A percentile compares a stretch with the other conserved stretches of the same genome.
These are phyloP conservation scores for Hemaris fuciformis DNA, from an alignment of 2,888 invertebrate species.

Conservation along the genomic window DNA sequence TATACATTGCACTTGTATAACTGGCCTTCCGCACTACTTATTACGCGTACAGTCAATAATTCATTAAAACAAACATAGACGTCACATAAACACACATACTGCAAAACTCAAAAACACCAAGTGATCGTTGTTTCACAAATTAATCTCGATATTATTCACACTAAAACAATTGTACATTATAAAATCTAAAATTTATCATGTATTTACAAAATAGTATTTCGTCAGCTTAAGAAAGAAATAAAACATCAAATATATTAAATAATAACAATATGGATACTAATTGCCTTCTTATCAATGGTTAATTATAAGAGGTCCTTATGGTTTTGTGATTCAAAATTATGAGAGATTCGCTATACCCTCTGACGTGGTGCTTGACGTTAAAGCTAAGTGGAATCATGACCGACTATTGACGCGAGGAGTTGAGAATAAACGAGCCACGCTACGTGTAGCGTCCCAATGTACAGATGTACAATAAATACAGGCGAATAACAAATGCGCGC, in stretches of 20 bases:
- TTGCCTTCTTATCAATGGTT: constrained; percentile 82
- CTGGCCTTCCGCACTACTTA: constrained; percentile 74
- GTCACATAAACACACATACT: constrained; percentile 64
- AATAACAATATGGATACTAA: constrained; percentile 81
- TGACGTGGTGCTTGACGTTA: constrained; percentile 51
- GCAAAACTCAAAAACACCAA: constrained; percentile 55
- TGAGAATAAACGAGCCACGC: constrained; percentile 12
- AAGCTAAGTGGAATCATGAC: constrained; percentile 17
- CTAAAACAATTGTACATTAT: constrained; percentile 81
- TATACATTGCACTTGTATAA: constrained; percentile 82
- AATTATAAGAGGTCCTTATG: constrained; percentile 82
- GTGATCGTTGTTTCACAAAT: constrained; percentile 64
- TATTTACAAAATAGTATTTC: constrained; percentile 78
- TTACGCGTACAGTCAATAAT: constrained; percentile 38
- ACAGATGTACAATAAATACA: constrained; percentile 4
- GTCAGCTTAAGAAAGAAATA: constrained; percentile 77
- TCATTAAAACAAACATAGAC: constrained; percentile 52
- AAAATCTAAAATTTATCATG: constrained; percentile 74
- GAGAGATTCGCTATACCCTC: constrained; percentile 38
- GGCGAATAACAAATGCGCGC: constrained; percentile 3
- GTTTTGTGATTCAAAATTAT: constrained; percentile 75
- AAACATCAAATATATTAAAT: constrained; percentile 82
- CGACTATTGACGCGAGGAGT: constrained; percentile 40
- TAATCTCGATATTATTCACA: constrained; percentile 79
- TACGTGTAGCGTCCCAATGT: background rate